Evolutionary conservation across 2,113 vertebrate genomes (phyloP).

Genomic region (Taxidea taxus): DNA sequence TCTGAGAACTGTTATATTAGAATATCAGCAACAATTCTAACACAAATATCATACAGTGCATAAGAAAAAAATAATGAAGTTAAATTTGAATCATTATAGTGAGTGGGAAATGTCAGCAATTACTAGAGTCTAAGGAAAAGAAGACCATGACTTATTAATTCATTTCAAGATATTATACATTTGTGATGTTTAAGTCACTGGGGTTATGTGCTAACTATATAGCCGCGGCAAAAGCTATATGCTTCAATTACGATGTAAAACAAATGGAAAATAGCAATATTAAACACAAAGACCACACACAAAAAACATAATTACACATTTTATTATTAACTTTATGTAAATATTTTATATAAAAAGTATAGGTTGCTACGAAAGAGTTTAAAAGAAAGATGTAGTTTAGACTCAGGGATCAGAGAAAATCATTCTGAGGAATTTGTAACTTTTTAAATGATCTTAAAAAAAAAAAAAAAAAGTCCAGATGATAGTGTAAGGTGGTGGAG

Average conservation of each 20-base stretch:
- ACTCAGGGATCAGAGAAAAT: background rate
- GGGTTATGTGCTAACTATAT: background rate
- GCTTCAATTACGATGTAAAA: background rate
- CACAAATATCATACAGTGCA: background rate
- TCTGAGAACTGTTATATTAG: background rate
- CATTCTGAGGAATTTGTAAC: background rate
- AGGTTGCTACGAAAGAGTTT: background rate
- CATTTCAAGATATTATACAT: background rate
- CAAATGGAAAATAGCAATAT: background rate
- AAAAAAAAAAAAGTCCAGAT: background rate
- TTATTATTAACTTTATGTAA: background rate
- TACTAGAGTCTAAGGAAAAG: background rate
- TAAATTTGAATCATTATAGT: background rate
- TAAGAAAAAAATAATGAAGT: background rate
- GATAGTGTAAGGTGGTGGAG: background rate
- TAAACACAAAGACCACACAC: background rate
- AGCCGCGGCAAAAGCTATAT: background rate
- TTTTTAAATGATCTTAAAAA: background rate
- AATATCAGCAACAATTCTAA: background rate
- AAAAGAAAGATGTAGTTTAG: background rate
- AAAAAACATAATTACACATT: background rate
- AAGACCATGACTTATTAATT: background rate
- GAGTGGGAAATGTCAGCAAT: background rate
- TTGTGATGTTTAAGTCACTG: background rate
- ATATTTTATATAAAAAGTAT: background rate